These are phyloP conservation scores for Myripristis murdjan DNA, from an alignment of 2,797 vertebrate species.

Conservation along the genomic window DNA sequence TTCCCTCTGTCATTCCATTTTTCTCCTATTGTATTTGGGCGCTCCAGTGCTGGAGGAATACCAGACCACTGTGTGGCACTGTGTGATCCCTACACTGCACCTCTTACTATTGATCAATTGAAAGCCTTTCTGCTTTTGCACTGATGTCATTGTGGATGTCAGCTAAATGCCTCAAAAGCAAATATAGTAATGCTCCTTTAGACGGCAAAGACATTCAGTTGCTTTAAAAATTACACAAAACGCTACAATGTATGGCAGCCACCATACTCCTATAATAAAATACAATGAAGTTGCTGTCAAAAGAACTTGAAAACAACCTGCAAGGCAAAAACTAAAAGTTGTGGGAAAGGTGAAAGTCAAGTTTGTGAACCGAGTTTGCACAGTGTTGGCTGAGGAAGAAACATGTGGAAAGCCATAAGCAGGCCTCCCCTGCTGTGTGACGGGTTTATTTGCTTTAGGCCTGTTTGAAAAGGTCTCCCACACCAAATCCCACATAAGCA, in stretches of 20 bases:
- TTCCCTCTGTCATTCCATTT: too few species aligned
- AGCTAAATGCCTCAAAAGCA: neutral
- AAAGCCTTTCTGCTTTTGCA: neutral
- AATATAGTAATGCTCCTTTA: slow-evolving; percentile 4
- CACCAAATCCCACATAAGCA: slow-evolving; percentile 32
- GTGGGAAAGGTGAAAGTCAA: neutral
- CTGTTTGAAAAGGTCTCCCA: slow-evolving; percentile 22
- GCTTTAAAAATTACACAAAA: neutral
- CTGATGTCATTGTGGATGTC: neutral
- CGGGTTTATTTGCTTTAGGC: slow-evolving; percentile 24
- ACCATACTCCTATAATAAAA: neutral
- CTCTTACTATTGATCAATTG: too few species aligned
- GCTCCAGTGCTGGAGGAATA: neutral
- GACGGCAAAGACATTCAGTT: slow-evolving; percentile 10
- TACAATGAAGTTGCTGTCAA: neutral
- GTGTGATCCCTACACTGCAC: neutral
- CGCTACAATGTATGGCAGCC: neutral
- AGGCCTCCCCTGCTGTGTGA: neutral
- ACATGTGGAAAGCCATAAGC: slow-evolving; percentile 1
- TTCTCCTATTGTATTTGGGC: too few species aligned
- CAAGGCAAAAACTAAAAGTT: neutral
- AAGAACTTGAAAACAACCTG: neutral
- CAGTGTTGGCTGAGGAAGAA: neutral
- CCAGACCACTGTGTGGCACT: neutral
- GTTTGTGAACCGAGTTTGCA: neutral